These are phyloP conservation scores for Nomada flava DNA, from an alignment of 2,888 invertebrate genomes.

Conservation along the genomic window DNA sequence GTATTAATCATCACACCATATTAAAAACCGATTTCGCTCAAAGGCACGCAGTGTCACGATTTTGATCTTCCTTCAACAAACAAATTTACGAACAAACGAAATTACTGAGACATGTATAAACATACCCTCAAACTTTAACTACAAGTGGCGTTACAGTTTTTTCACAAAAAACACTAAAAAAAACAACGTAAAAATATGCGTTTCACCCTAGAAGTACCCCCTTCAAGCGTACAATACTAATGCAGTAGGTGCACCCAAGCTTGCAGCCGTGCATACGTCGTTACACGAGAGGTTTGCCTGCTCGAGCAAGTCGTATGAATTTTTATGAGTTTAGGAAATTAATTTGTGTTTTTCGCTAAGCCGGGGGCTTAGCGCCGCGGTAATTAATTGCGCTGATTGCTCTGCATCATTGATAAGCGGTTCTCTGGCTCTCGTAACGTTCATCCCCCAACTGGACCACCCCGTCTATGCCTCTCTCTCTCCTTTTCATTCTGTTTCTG, in stretches of 20 bases:
- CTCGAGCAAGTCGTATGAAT: slow-evolving; percentile 74
- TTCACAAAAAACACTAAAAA: too few relatives aligned
- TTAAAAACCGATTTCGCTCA: too few relatives aligned
- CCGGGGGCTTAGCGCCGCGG: slow-evolving; percentile 81
- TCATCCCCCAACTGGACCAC: slow-evolving; percentile 53
- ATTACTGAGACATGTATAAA: too few relatives aligned
- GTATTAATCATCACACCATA: too few relatives aligned
- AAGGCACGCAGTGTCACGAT: too few relatives aligned
- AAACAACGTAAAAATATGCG: too few relatives aligned
- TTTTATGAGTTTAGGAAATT: slow-evolving; percentile 84
- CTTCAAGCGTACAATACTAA: too few relatives aligned
- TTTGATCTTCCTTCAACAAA: too few relatives aligned
- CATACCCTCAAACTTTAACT: too few relatives aligned
- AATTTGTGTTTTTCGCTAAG: slow-evolving; percentile 83
- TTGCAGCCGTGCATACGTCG: slow-evolving; percentile 30
- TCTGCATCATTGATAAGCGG: slow-evolving; percentile 83
- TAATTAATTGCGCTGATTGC: slow-evolving; percentile 84
- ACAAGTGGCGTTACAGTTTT: too few relatives aligned
- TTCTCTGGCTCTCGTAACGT: slow-evolving; percentile 76
- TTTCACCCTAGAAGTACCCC: too few relatives aligned
- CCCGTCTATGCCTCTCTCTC: slow-evolving; percentile 53
- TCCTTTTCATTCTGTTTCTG: slow-evolving; percentile 60
- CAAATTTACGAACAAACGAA: too few relatives aligned
- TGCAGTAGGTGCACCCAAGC: slow-evolving; percentile 13
- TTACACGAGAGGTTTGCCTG: slow-evolving; percentile 29